Evolutionary conservation across 2,888 invertebrate genomes (phyloP).

Genomic region (Pilophorus perplexus): DNA sequence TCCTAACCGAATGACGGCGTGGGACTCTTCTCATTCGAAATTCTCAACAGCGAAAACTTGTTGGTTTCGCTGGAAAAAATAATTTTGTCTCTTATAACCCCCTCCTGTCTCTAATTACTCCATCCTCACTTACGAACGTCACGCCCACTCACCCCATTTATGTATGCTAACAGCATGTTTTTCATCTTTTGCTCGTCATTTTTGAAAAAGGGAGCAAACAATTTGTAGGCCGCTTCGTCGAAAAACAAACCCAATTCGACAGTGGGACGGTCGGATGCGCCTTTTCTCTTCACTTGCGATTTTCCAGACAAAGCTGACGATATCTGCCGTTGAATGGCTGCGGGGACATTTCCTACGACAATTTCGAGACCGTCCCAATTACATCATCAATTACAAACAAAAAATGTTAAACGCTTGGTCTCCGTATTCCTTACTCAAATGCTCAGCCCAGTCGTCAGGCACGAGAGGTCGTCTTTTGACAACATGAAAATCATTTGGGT

Average conservation of each 20-base stretch:
- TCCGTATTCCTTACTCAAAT: constrained; percentile 45
- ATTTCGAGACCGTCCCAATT: neutral
- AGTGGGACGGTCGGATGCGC: constrained; percentile 54
- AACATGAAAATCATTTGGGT: constrained; percentile 34
- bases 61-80: too few relatives aligned
- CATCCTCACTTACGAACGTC: too few relatives aligned
- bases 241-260: constrained; percentile 72
- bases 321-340: constrained; percentile 11
- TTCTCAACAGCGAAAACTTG: too few relatives aligned
- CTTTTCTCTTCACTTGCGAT: constrained; percentile 1
- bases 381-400: too few relatives aligned
- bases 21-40: too few relatives aligned
- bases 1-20: neutral
- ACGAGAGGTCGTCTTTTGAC: constrained; percentile 37
- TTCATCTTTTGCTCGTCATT: constrained; percentile 64
- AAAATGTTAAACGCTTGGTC: too few relatives aligned
- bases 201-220: constrained; percentile 66
- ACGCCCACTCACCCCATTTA: constrained; percentile 66
- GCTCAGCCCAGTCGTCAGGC: constrained; percentile 45
- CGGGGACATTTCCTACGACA: constrained; percentile 12
- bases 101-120: too few relatives aligned
- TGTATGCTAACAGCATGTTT: constrained; percentile 74
- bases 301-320: neutral
- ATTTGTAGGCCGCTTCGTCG: constrained; percentile 69
- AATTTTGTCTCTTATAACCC: too few relatives aligned